Conservation (phyloP, 1,140 invertebrate species). For the Ceratosolen solmsi region DNA sequence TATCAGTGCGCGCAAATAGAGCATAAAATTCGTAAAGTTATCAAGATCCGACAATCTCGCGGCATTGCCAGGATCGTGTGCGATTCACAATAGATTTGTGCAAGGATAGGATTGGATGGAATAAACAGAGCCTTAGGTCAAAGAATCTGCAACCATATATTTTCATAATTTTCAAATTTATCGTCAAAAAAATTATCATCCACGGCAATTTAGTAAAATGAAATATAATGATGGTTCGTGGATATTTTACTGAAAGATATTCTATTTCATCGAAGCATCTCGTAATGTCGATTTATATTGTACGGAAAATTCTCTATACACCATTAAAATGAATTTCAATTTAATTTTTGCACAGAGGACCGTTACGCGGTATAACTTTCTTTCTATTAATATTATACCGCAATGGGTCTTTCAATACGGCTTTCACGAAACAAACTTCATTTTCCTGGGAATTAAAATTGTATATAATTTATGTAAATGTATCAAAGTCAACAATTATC, state of each 20-base stretch:
- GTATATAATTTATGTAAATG: too few relatives aligned
- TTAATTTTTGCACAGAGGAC: not conserved
- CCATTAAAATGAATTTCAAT: not conserved
- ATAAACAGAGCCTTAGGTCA: not conserved
- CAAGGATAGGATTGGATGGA: not conserved
- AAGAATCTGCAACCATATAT: not conserved
- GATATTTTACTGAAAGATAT: constrained; percentile 1
- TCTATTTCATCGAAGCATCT: not conserved
- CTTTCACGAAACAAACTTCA: not conserved
- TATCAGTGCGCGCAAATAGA: not conserved
- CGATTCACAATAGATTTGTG: not conserved
- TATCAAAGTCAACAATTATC: too few relatives aligned
- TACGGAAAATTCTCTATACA: not conserved
- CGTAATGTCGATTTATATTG: not conserved
- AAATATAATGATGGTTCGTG: not conserved
- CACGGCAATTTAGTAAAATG: not conserved
- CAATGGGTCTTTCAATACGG: not conserved
- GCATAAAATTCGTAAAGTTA: constrained; percentile 6
- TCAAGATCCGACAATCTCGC: not conserved
- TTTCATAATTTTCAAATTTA: constrained; percentile 5
- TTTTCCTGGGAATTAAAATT: not conserved
- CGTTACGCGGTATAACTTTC: not conserved
- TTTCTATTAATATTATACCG: not conserved
- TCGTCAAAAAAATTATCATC: not conserved
- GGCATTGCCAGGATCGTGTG: not conserved